Conservation (phyloP, 2,113 vertebrate species). For the Boulengeromyrus knoepffleri region DNA sequence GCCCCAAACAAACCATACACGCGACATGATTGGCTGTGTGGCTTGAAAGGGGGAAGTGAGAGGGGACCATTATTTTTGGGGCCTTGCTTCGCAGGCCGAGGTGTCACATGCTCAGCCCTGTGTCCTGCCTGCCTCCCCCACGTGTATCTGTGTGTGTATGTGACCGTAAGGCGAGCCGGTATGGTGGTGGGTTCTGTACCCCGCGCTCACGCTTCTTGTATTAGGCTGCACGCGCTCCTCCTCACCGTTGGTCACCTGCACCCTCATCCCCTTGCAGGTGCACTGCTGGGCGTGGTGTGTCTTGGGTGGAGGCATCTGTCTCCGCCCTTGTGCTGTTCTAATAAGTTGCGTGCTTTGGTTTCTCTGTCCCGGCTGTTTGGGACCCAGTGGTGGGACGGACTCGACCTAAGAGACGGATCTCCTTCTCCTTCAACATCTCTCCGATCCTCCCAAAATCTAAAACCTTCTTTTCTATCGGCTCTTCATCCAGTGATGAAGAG, state of each 20-base stretch:
- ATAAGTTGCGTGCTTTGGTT: conserved; percentile 45
- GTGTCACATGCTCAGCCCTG: not conserved
- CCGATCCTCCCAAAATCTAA: conserved; percentile 86
- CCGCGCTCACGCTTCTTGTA: too few relatives aligned
- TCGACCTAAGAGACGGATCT: conserved; percentile 73
- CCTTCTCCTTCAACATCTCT: conserved; percentile 87
- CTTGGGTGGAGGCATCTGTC: not conserved
- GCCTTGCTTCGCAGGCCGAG: not conserved
- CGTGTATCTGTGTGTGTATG: not conserved
- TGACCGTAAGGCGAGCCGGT: not conserved
- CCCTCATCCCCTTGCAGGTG: too few relatives aligned
- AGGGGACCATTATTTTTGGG: not conserved
- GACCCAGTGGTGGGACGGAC: conserved; percentile 62
- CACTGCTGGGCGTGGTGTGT: not conserved
- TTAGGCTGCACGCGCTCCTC: not conserved
- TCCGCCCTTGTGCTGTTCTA: conserved; percentile 33
- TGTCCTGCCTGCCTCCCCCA: not conserved
- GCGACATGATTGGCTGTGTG: not conserved
- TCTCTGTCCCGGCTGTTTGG: conserved; percentile 33
- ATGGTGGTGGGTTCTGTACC: not conserved
- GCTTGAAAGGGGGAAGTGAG: not conserved
- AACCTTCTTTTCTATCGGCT: conserved; percentile 73
- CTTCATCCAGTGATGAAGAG: conserved; percentile 86
- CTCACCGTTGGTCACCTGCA: not conserved
- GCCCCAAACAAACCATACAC: not conserved